Evolutionary conservation across 37 sponge, comb jelly and placozoan species (phyloP), one percentile per base, ranked within the genome.

Genomic region (Tethya wilhelma): DNA sequence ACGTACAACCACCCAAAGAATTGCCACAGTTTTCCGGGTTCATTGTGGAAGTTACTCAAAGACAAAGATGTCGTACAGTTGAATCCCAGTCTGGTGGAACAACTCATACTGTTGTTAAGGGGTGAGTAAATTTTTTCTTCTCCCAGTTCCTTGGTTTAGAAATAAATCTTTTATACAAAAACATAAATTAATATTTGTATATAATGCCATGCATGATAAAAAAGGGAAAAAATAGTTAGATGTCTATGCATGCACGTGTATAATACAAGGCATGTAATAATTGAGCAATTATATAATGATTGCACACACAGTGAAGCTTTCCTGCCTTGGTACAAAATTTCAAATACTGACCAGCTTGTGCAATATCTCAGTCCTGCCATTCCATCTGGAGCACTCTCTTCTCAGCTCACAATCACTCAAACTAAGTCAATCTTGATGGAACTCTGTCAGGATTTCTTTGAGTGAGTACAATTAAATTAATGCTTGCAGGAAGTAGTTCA

Each of bases 11-110:
- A 32, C 80, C 80, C 26, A 44, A 39, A 22, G 59, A 49, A 31
- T 39, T 80, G 49, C 80, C 56, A n/a, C 42, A 69, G 30, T 69
- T 58, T n/a, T 59, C 58, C 20, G 80, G 80, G 9, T 80, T 80
- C 44, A 8, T 80, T 56, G 80, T 69, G 33, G 60, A 69, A 32
- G 80, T 69, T 22, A 45, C 80, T 30, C 80, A 80, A 45, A 49
- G 55, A 45, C 73, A 45, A 53, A 2, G 56, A 11, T 31, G 25
- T 30, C 25, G 56, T 44, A 34, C 26, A 19, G 19, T 25, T 22
- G 25, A 2, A 17, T n/a, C n/a, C n/a, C n/a, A n/a, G n/a, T n/a
- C n/a, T n/a, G 44, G 70, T 69, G 44, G 22, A 69, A 41, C 38
- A 19, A 9, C 6, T 6, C 34, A 4, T 29, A 5, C 31, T 64